A percentile compares a stretch with the other conserved stretches of the same genome.
Evolutionary conservation across 2,888 invertebrate species (phyloP).

Genomic region (Torymus auratus): DNA sequence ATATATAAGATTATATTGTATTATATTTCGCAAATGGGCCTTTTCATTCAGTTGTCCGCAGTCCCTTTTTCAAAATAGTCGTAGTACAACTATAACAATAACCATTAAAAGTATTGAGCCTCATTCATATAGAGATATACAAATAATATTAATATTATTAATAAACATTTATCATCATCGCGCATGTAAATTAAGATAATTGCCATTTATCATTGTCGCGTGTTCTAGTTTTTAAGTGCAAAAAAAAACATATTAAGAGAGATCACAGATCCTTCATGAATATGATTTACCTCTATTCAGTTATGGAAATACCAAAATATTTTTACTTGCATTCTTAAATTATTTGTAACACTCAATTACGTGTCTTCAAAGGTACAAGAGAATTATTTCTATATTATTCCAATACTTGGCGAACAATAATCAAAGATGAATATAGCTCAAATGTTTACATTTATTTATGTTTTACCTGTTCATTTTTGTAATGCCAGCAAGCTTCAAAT

Average conservation of each 20-base stretch:
- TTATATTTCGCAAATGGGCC: too few species aligned
- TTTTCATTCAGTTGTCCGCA: constrained; percentile 11
- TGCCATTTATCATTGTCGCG: constrained; percentile 47
- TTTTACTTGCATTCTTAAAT: constrained; percentile 19
- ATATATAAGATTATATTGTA: not conserved
- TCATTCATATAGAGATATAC: constrained; percentile 29
- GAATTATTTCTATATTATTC: too few species aligned
- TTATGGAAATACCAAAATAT: constrained; percentile 4
- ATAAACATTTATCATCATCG: constrained; percentile 39
- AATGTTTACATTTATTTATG: constrained; percentile 17
- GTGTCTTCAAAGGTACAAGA: too few species aligned
- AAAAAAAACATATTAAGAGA: not conserved
- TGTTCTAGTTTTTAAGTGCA: constrained; percentile 46
- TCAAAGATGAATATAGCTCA: not conserved
- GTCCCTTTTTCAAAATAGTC: constrained; percentile 46
- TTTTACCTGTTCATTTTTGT: constrained; percentile 48
- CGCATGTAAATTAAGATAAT: constrained; percentile 52
- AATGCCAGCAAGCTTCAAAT: constrained; percentile 39
- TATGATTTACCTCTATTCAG: constrained; percentile 7
- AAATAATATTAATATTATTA: constrained; percentile 22
- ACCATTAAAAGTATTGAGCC: constrained; percentile 43
- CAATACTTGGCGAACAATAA: not conserved
- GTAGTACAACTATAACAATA: constrained; percentile 41
- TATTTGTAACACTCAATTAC: constrained; percentile 2
- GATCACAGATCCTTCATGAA: not conserved